Evolutionary conservation across 2,797 vertebrate species (phyloP), one percentile per base, ranked within the genome.

Genomic region (Lacerta agilis): DNA sequence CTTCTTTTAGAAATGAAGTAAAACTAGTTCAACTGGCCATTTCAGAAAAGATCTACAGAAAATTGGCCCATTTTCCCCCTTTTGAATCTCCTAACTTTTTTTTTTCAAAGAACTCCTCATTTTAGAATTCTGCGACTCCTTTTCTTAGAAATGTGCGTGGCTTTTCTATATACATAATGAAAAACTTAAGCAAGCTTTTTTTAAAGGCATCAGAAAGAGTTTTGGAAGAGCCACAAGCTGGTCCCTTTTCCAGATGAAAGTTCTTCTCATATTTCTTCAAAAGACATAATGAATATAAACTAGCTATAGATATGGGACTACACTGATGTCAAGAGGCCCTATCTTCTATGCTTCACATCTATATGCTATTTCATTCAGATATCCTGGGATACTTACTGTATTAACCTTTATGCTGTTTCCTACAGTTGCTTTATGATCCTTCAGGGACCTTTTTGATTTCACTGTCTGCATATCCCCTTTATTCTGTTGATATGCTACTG

Each of bases 51-150:
- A 13, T 89, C 29, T 87, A 33, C 79, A 89, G 81, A 79, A 25
- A 1, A 36, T 64, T 88, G 5, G 41, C 25, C 13, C 5, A 33
- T 94, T 94, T 88, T 89, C 88, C 58, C 36, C 73, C 79, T 90
- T 90, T 25, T 82, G 64, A 85, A 25, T 64, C 38, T 1, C 0
- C 0, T 81, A 61, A 93, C 90, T 3, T 11, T 80, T 78, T 15
- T 80, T 76, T 2, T 86, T 72, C 79, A 2, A 36, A n/a, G 25
- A 73, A 20, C 33, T 1, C 90, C 10, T 72, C 58, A 23, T 33
- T 90, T 81, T 77, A 82, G 61, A 85, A 71, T 87, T 87, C 61
- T 87, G 25, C 71, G 45, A 78, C 15, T 76, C 33, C 80, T 80
- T 29, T 33, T n/a, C 58, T 33, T 76, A 76, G 61, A 36, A 77